phyloP scores from a whole-genome alignment of 2,888 invertebrate species.

The Exephanes ischioxanthus region DNA sequence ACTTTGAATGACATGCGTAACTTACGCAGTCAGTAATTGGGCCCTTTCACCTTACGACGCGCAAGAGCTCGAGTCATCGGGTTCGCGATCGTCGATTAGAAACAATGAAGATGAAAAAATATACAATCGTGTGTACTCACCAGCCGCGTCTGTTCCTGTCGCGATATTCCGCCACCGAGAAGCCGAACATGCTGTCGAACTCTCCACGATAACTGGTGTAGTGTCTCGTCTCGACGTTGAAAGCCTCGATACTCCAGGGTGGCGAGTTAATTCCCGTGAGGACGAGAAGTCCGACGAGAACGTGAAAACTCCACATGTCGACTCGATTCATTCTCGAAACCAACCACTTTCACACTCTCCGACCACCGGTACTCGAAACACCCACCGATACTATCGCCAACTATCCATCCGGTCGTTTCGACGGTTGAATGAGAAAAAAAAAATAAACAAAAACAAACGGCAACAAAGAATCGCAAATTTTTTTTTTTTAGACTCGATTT shows the following conservation, averaged over 20 bases:
- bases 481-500: not conserved
- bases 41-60: not conserved
- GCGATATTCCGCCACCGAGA: constrained; percentile 81
- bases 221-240: constrained; percentile 82
- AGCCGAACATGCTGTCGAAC: constrained; percentile 81
- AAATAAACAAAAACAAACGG: not conserved
- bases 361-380: constrained; percentile 52
- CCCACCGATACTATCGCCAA: constrained; percentile 34
- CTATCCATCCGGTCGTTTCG: constrained; percentile 48
- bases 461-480: constrained; percentile 48
- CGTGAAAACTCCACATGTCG: constrained; percentile 71
- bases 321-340: constrained; percentile 57
- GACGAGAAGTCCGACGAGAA: constrained; percentile 68
- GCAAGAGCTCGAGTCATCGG: not conserved
- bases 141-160: constrained; percentile 79
- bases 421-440: not conserved
- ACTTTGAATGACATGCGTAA: too few relatives aligned
- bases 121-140: constrained; percentile 69
- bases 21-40: too few relatives aligned
- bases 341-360: constrained; percentile 48
- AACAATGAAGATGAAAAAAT: constrained; percentile 6
- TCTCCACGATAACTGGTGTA: constrained; percentile 79
- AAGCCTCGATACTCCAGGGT: constrained; percentile 73
- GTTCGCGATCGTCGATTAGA: not conserved
- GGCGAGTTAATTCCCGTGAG: constrained; percentile 68